A percentile compares a stretch with the other conserved stretches of the same genome.
These are phyloP conservation scores for Sebastes kiyomatsui DNA, from an alignment of 2,797 vertebrate genomes.

Conservation along the genomic window DNA sequence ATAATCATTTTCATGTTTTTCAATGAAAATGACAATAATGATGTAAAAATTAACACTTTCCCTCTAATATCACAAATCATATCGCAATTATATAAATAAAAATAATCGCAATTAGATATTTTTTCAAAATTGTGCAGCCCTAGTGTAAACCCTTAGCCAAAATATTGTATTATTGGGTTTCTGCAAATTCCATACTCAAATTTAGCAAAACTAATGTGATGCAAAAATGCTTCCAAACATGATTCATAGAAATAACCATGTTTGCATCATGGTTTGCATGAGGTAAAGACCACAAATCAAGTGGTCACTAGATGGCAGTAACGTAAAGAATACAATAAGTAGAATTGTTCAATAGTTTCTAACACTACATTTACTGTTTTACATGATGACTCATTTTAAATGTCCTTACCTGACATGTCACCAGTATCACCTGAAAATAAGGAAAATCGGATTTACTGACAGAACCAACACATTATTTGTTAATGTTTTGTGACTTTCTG, in stretches of 20 bases:
- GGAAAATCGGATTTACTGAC: constrained; percentile 18
- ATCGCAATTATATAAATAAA: no score
- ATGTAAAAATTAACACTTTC: no score
- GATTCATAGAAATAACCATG: background rate
- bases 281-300: background rate
- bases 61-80: no score
- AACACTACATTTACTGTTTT: background rate
- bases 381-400: background rate
- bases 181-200: background rate
- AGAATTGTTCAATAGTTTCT: background rate
- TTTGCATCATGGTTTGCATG: background rate
- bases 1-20: no score
- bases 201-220: background rate
- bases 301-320: constrained; percentile 71
- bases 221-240: background rate
- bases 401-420: constrained; percentile 96
- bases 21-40: no score
- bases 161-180: background rate
- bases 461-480: background rate
- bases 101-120: no score
- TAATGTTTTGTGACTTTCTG: background rate
- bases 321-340: background rate
- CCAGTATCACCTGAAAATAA: constrained; percentile 91
- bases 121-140: no score
- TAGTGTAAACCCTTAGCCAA: background rate